Base-by-base conservation (phyloP, 2,888 invertebrate species). In the Temnothorax rugatulus region DNA sequence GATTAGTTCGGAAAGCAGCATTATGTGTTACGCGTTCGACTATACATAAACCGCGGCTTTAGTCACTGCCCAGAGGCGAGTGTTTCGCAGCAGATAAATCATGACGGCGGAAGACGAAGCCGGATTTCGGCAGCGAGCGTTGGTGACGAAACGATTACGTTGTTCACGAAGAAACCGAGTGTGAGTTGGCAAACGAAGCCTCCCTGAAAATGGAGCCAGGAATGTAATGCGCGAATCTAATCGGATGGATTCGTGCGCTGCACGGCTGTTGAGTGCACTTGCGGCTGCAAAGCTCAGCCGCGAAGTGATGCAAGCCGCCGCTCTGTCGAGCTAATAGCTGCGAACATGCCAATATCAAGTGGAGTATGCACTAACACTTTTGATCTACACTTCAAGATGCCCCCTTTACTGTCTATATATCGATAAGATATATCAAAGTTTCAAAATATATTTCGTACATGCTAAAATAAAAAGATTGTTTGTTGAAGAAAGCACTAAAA, bases 1-100 rank as follows among this genome's bases (percentile, higher is more conserved):
- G 18, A 69, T 79, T 79, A 57, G n/a, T 47, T 54, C n/a, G 18
- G n/a, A 25, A 44, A 68, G 34, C 69, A 47, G 69, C 29, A 77
- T 66, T 77, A 54, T 25, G 64, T 77, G 25, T 52, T 77, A 77
- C 41, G 68, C 79, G 25, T 54, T 69, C 59, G 69, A 47, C 15
- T 79, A 50, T 59, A 69, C 41, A 57, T 68, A 64, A 73, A 64
- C 84, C 47, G 54, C 52, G 74, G 81, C 61, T 77, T 83, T 81
- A 63, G 34, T 13, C 44, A 18, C 52, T 73, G 86, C 47, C 66
- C 76, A 77, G 41, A 18, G 64, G 61, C 75, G 82, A 84, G 84
- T 84, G 87, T 84, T 86, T 69, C 77, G 54, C 63, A 59, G 34
- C 4, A 84, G 86, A 86, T 86, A 87, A 87, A 83, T 82, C 59